These are phyloP conservation scores for Drosophila tropicalis DNA, from an alignment of 1,140 invertebrate genomes.

Conservation along the genomic window DNA sequence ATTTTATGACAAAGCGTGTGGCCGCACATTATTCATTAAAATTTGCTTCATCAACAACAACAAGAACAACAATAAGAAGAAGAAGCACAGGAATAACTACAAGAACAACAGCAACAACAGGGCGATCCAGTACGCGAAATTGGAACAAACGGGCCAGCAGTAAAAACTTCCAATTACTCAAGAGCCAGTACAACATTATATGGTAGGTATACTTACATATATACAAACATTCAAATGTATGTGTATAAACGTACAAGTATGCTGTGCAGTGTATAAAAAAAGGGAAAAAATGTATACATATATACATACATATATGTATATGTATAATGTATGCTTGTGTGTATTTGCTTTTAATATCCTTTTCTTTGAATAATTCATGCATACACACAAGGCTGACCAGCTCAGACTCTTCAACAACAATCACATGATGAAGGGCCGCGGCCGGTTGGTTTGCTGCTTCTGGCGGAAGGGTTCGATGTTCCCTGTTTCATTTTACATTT, in stretches of 20 bases:
- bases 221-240: slow-evolving; percentile 17
- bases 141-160: slow-evolving; percentile 77
- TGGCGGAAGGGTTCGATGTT: slow-evolving; percentile 39
- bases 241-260: too few species aligned
- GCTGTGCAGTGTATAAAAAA: slow-evolving; percentile 27
- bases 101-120: slow-evolving; percentile 31
- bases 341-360: slow-evolving; percentile 77
- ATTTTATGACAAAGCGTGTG: slow-evolving; percentile 73
- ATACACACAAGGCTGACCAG: slow-evolving; percentile 59
- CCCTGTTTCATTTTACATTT: slow-evolving; percentile 13
- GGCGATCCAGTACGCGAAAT: slow-evolving; percentile 53
- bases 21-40: slow-evolving; percentile 80
- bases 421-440: slow-evolving; percentile 58
- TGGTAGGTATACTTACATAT: slow-evolving; percentile 27
- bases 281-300: slow-evolving; percentile 8
- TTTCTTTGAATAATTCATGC: slow-evolving; percentile 79
- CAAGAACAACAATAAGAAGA: slow-evolving; percentile 5
- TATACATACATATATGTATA: slow-evolving; percentile 24
- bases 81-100: slow-evolving; percentile 20
- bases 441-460: slow-evolving; percentile 15
- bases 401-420: slow-evolving; percentile 46
- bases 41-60: slow-evolving; percentile 71
- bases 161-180: slow-evolving; percentile 81
- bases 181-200: slow-evolving; percentile 34
- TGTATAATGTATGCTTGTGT: slow-evolving; percentile 30